Conservation (phyloP, 2,797 vertebrate species). For the Ataeniobius toweri region DNA sequence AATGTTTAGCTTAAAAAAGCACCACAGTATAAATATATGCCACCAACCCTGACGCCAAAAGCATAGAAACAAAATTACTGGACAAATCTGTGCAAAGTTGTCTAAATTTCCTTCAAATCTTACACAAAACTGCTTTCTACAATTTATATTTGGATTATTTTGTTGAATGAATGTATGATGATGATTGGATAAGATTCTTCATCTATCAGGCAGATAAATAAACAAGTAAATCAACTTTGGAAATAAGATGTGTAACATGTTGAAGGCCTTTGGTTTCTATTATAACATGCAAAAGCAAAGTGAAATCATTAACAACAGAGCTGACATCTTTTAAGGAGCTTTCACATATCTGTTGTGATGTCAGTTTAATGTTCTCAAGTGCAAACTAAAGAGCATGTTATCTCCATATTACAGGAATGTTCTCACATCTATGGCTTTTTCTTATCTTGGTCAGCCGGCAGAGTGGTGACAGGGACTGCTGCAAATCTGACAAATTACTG, state of each 20-base stretch:
- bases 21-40: conserved; percentile 55
- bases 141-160: conserved; percentile 32
- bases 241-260: conserved; percentile 57
- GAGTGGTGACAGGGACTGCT: conserved; percentile 42
- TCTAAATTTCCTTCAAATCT: conserved; percentile 53
- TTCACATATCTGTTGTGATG: conserved; percentile 17
- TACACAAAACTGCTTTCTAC: conserved; percentile 40
- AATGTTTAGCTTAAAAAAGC: conserved; percentile 52
- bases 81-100: conserved; percentile 69
- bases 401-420: conserved; percentile 29
- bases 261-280: conserved; percentile 84
- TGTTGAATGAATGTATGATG: not conserved
- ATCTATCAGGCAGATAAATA: conserved; percentile 34
- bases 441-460: conserved; percentile 76
- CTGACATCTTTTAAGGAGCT: conserved; percentile 11
- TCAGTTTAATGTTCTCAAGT: conserved; percentile 7
- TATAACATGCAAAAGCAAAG: conserved; percentile 68
- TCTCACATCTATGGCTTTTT: conserved; percentile 45
- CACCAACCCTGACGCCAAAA: conserved; percentile 52
- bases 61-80: conserved; percentile 49
- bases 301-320: conserved; percentile 34
- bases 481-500: conserved; percentile 78
- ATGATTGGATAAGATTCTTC: conserved; percentile 23
- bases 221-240: conserved; percentile 60
- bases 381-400: conserved; percentile 50